Evolutionary conservation across 1,140 invertebrate genomes (phyloP).

Genomic region (Drosophila ogumai): DNA sequence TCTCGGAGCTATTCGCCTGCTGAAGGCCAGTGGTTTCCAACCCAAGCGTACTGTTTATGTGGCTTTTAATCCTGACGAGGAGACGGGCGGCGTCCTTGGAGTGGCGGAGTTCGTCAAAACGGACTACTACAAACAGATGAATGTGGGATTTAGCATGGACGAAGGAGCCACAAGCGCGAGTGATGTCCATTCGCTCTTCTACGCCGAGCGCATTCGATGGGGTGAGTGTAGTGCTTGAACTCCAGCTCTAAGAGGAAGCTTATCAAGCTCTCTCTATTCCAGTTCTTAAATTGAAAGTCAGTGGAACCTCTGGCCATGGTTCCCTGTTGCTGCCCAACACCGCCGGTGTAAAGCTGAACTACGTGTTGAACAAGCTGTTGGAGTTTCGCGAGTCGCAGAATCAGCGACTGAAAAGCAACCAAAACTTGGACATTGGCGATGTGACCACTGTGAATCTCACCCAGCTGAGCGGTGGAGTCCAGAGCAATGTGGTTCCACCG

Average conservation of each 20-base stretch:
- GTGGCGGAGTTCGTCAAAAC: constrained; percentile 93
- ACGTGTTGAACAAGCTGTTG: constrained; percentile 91
- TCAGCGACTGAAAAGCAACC: constrained; percentile 87
- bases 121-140: constrained; percentile 92
- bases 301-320: constrained; percentile 95
- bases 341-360: constrained; percentile 92
- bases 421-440: constrained; percentile 90
- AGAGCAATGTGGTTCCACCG: constrained; percentile 95
- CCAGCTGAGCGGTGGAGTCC: constrained; percentile 93
- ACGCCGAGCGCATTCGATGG: constrained; percentile 91
- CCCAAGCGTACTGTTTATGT: constrained; percentile 90
- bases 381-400: constrained; percentile 89
- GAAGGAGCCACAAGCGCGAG: constrained; percentile 90
- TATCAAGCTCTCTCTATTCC: not conserved
- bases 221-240: constrained; percentile 83
- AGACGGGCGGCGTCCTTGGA: constrained; percentile 93
- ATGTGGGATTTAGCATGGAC: constrained; percentile 95
- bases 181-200: constrained; percentile 89
- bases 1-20: constrained; percentile 87
- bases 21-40: constrained; percentile 87
- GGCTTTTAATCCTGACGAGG: constrained; percentile 96
- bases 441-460: constrained; percentile 96
- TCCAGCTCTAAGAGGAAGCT: not conserved
- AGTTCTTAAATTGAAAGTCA: constrained; percentile 58
- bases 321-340: constrained; percentile 92